These are phyloP conservation scores for Heliothis virescens DNA, from an alignment of 1,140 invertebrate species.

Conservation along the genomic window DNA sequence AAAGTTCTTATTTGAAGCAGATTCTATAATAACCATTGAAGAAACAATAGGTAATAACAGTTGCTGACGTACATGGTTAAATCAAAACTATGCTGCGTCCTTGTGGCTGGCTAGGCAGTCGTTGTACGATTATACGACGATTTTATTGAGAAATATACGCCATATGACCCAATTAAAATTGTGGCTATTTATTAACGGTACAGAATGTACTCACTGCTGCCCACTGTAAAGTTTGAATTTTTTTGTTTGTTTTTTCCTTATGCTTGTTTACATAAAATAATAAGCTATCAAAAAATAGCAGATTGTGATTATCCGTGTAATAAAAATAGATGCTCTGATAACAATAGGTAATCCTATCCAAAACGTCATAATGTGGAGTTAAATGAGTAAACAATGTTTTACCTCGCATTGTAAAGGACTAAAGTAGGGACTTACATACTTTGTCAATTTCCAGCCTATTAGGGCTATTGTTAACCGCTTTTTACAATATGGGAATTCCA, in stretches of 20 bases:
- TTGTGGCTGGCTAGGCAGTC: background rate
- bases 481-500: conserved; percentile 13
- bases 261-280: background rate
- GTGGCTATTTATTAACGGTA: too few species aligned
- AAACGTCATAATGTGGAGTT: background rate
- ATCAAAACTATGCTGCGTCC: conserved; percentile 15
- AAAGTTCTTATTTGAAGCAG: background rate
- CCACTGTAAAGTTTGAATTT: background rate
- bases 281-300: conserved; percentile 10
- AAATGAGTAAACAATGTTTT: conserved; percentile 26
- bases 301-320: conserved; percentile 1
- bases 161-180: too few species aligned
- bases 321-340: conserved; percentile 11
- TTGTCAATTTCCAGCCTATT: background rate
- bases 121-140: background rate
- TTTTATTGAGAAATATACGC: background rate
- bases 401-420: conserved; percentile 15
- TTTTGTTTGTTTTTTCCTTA: background rate
- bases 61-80: conserved; percentile 3
- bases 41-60: conserved; percentile 30
- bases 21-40: conserved; percentile 5
- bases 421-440: background rate
- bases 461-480: background rate
- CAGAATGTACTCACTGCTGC: background rate
- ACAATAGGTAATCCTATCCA: conserved; percentile 2